Percentiles rank a stretch among this genome's conserved stretches.
These are phyloP conservation scores for Toxostoma redivivum DNA, from an alignment of 2,113 vertebrate species.

Conservation along the genomic window DNA sequence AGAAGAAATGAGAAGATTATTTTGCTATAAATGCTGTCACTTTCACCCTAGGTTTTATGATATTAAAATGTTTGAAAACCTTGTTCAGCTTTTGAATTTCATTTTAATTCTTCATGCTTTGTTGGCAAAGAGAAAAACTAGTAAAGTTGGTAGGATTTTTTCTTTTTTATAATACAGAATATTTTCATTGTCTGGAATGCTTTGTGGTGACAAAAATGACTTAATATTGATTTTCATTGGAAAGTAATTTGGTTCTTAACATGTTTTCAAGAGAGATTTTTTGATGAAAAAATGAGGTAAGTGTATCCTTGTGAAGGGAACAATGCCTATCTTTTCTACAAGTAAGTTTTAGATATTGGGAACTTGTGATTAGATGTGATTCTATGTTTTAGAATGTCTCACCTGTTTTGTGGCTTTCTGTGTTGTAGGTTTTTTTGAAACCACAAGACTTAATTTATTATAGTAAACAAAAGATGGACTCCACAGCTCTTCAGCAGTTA, in stretches of 20 bases:
- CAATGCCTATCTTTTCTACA: not conserved
- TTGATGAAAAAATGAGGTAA: not conserved
- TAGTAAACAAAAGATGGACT: not conserved
- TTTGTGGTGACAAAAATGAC: not conserved
- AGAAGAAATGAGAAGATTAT: not conserved
- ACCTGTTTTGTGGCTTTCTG: not conserved
- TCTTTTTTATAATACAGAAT: not conserved
- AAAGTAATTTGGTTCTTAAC: not conserved
- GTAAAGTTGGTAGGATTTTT: accelerated
- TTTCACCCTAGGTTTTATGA: not conserved
- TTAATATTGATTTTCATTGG: not conserved
- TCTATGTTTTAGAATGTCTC: not conserved
- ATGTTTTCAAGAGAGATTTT: not conserved
- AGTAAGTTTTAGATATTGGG: not conserved
- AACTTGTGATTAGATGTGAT: not conserved
- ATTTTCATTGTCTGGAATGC: not conserved
- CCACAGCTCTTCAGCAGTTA: not conserved
- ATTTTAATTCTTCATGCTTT: not conserved
- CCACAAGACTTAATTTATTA: not conserved
- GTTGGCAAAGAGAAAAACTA: not conserved
- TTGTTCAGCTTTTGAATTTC: not conserved
- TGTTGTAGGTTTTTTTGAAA: not conserved
- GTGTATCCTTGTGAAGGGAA: not conserved
- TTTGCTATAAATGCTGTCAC: not conserved
- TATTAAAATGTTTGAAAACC: not conserved